Evolutionary conservation across 2,888 invertebrate species (phyloP).

Genomic region (Andrena camellia): DNA sequence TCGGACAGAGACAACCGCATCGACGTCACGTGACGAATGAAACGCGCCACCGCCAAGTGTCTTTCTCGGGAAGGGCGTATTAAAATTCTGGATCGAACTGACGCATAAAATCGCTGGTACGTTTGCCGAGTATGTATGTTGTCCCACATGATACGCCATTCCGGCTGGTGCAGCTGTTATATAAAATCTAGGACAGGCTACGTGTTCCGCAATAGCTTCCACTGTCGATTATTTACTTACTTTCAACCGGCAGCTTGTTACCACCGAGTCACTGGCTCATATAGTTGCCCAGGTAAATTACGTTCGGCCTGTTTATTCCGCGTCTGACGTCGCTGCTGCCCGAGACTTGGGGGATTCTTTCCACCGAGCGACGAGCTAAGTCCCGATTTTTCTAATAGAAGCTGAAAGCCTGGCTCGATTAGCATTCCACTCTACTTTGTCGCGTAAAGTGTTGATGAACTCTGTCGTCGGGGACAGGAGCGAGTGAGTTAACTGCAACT

Average conservation of each 20-base stretch:
- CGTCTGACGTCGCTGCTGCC: not conserved
- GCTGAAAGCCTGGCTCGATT: not conserved
- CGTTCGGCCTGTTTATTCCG: slow-evolving; percentile 2
- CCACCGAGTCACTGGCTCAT: slow-evolving; percentile 4
- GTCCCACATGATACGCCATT: slow-evolving; percentile 8
- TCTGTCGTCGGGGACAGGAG: too few relatives aligned
- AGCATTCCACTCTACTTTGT: not conserved
- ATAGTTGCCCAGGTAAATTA: slow-evolving; percentile 17
- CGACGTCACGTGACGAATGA: slow-evolving; percentile 1
- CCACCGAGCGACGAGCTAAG: not conserved
- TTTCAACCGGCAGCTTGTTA: slow-evolving; percentile 43
- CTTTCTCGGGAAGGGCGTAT: not conserved
- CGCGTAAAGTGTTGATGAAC: too few relatives aligned
- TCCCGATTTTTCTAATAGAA: too few relatives aligned
- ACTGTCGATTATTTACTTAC: slow-evolving; percentile 55
- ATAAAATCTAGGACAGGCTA: slow-evolving; percentile 49
- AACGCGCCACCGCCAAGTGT: not conserved
- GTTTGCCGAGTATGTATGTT: slow-evolving; percentile 1
- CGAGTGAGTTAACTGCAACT: too few relatives aligned
- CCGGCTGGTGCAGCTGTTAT: slow-evolving; percentile 24
- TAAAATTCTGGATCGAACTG: slow-evolving; percentile 13
- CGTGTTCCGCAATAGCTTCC: slow-evolving; percentile 43
- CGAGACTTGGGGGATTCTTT: not conserved
- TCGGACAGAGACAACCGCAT: not conserved
- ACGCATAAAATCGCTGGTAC: slow-evolving; percentile 32